phyloP scores from a whole-genome alignment of 2,888 invertebrate genomes.

The Ophonus ardosiacus region DNA sequence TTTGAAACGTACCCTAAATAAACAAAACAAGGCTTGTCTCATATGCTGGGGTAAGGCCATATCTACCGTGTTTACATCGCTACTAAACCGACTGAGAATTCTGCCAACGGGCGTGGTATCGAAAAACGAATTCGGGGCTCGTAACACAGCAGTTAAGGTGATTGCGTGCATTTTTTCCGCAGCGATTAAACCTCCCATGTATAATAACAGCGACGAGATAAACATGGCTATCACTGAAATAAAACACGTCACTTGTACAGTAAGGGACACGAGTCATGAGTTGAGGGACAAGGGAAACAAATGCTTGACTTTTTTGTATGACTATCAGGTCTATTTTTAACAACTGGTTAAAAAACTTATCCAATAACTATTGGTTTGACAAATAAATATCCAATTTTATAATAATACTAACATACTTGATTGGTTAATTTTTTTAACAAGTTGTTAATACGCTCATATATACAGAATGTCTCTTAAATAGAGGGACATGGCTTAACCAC shows the following conservation, averaged over 20 bases:
- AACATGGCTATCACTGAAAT: conserved; percentile 53
- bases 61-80: conserved; percentile 83
- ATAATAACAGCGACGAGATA: conserved; percentile 76
- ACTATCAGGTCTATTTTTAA: too few species aligned
- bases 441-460: too few species aligned
- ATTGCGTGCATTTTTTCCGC: conserved; percentile 79
- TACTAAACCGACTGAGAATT: conserved; percentile 83
- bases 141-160: conserved; percentile 79
- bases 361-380: too few species aligned
- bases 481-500: too few species aligned
- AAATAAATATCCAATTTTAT: too few species aligned
- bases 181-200: conserved; percentile 75
- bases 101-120: conserved; percentile 84
- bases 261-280: too few species aligned
- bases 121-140: conserved; percentile 83
- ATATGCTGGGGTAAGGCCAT: conserved; percentile 79
- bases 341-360: too few species aligned
- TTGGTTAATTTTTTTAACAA: too few species aligned
- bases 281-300: too few species aligned
- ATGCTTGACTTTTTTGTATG: too few species aligned
- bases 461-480: too few species aligned
- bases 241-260: conserved; percentile 51
- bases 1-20: conserved; percentile 73
- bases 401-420: too few species aligned
- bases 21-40: conserved; percentile 75